phyloP scores from a whole-genome alignment of 2,888 invertebrate genomes.

The Tuberolachnus salignus region DNA sequence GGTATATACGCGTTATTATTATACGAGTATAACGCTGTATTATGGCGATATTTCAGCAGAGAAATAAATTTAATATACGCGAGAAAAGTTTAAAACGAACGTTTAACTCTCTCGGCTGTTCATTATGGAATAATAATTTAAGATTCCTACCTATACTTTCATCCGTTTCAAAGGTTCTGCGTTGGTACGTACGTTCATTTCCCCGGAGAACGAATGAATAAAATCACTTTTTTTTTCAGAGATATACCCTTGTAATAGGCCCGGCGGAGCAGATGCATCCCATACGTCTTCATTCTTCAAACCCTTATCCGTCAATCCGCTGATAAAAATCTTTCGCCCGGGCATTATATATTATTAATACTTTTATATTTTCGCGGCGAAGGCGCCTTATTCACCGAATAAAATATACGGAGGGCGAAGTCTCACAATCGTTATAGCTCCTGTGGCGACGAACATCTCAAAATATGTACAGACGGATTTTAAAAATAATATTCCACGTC shows the following conservation, averaged over 20 bases:
- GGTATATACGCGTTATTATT: too few species aligned
- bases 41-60: too few species aligned
- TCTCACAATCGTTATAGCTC: too few species aligned
- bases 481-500: too few species aligned
- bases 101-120: neutral
- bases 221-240: neutral
- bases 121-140: neutral
- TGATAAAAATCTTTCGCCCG: neutral
- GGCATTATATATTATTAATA: neutral
- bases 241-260: neutral
- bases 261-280: neutral
- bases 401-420: neutral
- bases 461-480: too few species aligned
- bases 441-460: too few species aligned
- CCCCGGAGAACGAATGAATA: neutral
- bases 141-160: neutral
- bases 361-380: neutral
- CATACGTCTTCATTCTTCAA: neutral
- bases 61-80: too few species aligned
- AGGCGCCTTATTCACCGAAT: neutral
- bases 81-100: neutral
- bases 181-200: too few species aligned
- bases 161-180: neutral
- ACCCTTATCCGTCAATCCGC: conserved; percentile 6
- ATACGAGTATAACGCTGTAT: too few species aligned